phyloP scores from a whole-genome alignment of 2,113 vertebrate species.

The Ardeotis arabs region DNA sequence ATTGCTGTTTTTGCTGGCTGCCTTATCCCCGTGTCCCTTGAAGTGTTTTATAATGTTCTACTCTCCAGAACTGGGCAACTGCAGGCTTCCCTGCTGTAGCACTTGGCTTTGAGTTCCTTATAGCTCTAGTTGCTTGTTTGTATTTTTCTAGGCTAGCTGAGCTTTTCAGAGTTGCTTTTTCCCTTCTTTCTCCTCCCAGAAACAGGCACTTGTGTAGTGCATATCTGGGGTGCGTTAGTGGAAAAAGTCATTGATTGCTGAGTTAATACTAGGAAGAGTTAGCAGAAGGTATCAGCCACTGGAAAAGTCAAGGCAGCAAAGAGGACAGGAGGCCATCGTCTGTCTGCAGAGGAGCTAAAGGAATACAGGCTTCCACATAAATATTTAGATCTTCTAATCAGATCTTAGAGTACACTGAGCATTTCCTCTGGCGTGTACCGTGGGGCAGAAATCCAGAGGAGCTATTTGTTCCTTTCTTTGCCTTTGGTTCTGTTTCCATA shows the following conservation, averaged over 20 bases:
- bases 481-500: not conserved
- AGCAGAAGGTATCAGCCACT: not conserved
- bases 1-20: slow-evolving; percentile 62
- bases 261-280: slow-evolving; percentile 19
- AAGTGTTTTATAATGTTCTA: slow-evolving; percentile 64
- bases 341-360: slow-evolving; percentile 15
- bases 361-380: slow-evolving; percentile 36
- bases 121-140: slow-evolving; percentile 8
- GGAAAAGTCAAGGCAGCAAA: not conserved
- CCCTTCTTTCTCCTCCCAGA: not conserved
- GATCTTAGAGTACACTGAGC: slow-evolving; percentile 4
- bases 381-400: slow-evolving; percentile 29
- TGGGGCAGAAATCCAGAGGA: not conserved
- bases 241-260: not conserved
- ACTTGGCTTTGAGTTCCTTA: slow-evolving; percentile 29
- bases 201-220: not conserved
- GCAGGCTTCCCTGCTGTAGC: slow-evolving; percentile 52
- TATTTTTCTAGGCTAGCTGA: slow-evolving; percentile 32
- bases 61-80: slow-evolving; percentile 63
- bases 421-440: not conserved
- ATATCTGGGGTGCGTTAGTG: not conserved
- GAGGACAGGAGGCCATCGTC: not conserved
- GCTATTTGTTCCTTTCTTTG: slow-evolving; percentile 23
- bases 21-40: slow-evolving; percentile 51
- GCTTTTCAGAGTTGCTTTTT: not conserved